Base-by-base conservation (phyloP, 1,140 invertebrate genomes). In the Hyphantria cunea region DNA sequence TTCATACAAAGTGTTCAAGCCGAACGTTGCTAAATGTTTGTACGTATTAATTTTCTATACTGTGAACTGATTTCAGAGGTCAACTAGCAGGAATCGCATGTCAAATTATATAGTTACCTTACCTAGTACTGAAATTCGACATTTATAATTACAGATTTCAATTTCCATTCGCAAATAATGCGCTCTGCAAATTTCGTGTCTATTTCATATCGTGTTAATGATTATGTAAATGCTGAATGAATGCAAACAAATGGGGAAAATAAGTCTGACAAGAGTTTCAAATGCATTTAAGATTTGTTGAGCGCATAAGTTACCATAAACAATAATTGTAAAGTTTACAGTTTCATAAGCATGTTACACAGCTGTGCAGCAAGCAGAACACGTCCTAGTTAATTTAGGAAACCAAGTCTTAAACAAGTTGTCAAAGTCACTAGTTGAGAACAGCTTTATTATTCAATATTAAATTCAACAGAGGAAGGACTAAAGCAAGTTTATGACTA, bases 381-480 rank as follows among this genome's bases (percentile, higher is more conserved):
- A 60, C 34, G 66, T 62, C 56, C 54, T 53, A 75, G 75, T 86
- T 83, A 80, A 81, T 80, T 72, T 72, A 78, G 75, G 81, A 76
- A 81, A 82, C 76, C 80, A 79, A 75, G 74, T 82, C 70, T 85
- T 77, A 76, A 79, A 69, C 78, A 75, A 88, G 76, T 86, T 78
- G 77, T 82, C 87, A 77, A 86, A 86, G 82, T 87, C 78, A 78
- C 82, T 78, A 86, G 75, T 85, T 82, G 75, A 67, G 70, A 82
- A 81, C 83, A 84, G 78, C 80, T 87, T 86, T 90, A 88, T 90
- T 90, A 90, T 89, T 89, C 82, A 84, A 85, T 86, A 90, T 86
- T 84, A 88, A 84, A 87, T 84, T 85, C 78, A 79, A 77, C 79
- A 76, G 73, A 78, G 78, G 67, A 76, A 80, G 76, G 80, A 68